Conservation (phyloP, 2,888 invertebrate species). For the Pachymerium ferrugineum region DNA sequence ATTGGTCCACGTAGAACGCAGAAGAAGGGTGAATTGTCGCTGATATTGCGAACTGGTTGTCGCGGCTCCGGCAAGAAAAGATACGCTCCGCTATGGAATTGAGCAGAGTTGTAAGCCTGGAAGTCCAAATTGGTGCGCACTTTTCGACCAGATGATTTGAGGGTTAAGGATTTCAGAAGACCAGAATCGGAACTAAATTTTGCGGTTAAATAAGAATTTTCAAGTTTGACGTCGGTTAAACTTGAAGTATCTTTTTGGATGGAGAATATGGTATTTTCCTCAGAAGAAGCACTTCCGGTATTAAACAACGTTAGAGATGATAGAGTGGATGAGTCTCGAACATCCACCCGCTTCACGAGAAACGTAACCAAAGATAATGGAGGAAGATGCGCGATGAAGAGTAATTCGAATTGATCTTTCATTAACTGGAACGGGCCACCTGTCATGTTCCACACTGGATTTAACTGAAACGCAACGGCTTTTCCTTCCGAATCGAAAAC, state of each 20-base stretch:
- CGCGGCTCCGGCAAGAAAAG: slow-evolving; percentile 87
- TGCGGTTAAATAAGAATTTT: slow-evolving; percentile 70
- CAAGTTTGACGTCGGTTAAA: slow-evolving; percentile 65
- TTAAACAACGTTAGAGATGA: slow-evolving; percentile 36
- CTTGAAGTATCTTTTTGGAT: slow-evolving; percentile 35
- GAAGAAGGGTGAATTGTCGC: slow-evolving; percentile 58
- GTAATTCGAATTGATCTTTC: slow-evolving; percentile 52
- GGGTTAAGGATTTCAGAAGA: slow-evolving; percentile 70
- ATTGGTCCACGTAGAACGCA: slow-evolving; percentile 79
- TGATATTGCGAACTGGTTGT: slow-evolving; percentile 73
- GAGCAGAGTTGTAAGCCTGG: slow-evolving; percentile 83
- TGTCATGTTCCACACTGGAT: slow-evolving; percentile 71
- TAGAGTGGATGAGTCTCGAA: slow-evolving; percentile 39
- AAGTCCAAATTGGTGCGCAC: slow-evolving; percentile 54
- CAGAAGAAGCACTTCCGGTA: slow-evolving; percentile 30
- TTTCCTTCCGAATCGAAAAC: slow-evolving; percentile 51
- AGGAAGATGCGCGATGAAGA: slow-evolving; percentile 73
- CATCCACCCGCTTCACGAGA: slow-evolving; percentile 41
- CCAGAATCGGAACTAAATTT: slow-evolving; percentile 76
- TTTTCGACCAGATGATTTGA: slow-evolving; percentile 67
- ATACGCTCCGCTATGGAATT: slow-evolving; percentile 92
- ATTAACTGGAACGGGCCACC: slow-evolving; percentile 43
- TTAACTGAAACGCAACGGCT: slow-evolving; percentile 67
- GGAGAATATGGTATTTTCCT: slow-evolving; percentile 36
- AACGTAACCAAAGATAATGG: slow-evolving; percentile 66